phyloP scores from a whole-genome alignment of 2,797 vertebrate species.

The Acipenser transmontanus region DNA sequence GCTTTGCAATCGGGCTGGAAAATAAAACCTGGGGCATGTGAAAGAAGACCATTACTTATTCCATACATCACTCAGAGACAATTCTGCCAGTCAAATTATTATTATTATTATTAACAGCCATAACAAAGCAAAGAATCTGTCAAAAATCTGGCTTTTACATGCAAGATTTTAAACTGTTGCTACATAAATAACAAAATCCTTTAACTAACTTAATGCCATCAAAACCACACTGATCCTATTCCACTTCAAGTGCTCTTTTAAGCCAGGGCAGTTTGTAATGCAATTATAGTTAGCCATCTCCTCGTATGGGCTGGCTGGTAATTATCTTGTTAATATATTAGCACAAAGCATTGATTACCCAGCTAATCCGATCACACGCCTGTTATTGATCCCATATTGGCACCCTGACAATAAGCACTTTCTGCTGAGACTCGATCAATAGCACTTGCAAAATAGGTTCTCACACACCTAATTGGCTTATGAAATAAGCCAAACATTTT shows the following conservation, averaged over 20 bases:
- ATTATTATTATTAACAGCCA: no score
- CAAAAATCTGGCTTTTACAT: not conserved
- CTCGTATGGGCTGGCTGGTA: slow-evolving; percentile 65
- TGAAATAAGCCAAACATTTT: slow-evolving; percentile 94
- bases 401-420: slow-evolving; percentile 80
- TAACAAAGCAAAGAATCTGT: no score
- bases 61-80: no score
- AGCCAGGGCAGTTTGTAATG: slow-evolving; percentile 57
- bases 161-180: not conserved
- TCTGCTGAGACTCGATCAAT: slow-evolving; percentile 75
- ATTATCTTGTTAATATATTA: slow-evolving; percentile 98
- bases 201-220: not conserved
- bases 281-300: slow-evolving; percentile 62
- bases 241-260: slow-evolving; percentile 24
- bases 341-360: slow-evolving; percentile 84
- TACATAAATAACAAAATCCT: not conserved
- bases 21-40: no score
- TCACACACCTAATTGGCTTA: slow-evolving; percentile 89
- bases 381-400: slow-evolving; percentile 83
- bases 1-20: not conserved
- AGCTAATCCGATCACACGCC: slow-evolving; percentile 87
- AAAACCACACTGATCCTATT: not conserved
- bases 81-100: no score
- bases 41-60: no score
- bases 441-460: slow-evolving; percentile 77